Evolutionary conservation across 2,797 vertebrate genomes (phyloP).

Genomic region (Microtus agrestis): DNA sequence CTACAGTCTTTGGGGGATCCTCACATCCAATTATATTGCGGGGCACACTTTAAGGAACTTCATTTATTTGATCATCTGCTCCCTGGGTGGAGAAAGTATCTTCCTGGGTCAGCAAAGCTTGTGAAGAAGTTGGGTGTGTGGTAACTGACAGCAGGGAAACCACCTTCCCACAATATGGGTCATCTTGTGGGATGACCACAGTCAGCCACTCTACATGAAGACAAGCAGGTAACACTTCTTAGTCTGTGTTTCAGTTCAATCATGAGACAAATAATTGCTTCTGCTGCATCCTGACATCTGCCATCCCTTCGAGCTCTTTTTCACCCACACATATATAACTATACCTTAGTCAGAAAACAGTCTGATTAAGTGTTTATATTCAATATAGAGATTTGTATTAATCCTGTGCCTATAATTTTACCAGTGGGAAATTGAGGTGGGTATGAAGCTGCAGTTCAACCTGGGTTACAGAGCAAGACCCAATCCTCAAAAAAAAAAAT

Average conservation of each 20-base stretch:
- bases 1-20: background rate
- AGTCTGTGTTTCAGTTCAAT: background rate
- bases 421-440: background rate
- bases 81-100: background rate
- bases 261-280: background rate
- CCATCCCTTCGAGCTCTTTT: background rate
- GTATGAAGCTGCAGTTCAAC: background rate
- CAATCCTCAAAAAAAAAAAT: background rate
- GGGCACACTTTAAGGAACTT: background rate
- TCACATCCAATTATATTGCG: background rate
- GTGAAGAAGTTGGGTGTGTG: background rate
- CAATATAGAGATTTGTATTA: background rate
- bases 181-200: background rate
- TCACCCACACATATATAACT: background rate
- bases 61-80: background rate
- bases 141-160: background rate
- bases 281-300: background rate
- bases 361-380: constrained; percentile 12
- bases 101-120: background rate
- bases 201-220: background rate
- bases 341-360: background rate
- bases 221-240: background rate
- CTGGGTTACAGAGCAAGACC: background rate
- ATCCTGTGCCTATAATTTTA: too few species aligned
- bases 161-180: background rate